Evolutionary conservation across 2,888 invertebrate species (phyloP).

Genomic region (Tanaodytes sp.): DNA sequence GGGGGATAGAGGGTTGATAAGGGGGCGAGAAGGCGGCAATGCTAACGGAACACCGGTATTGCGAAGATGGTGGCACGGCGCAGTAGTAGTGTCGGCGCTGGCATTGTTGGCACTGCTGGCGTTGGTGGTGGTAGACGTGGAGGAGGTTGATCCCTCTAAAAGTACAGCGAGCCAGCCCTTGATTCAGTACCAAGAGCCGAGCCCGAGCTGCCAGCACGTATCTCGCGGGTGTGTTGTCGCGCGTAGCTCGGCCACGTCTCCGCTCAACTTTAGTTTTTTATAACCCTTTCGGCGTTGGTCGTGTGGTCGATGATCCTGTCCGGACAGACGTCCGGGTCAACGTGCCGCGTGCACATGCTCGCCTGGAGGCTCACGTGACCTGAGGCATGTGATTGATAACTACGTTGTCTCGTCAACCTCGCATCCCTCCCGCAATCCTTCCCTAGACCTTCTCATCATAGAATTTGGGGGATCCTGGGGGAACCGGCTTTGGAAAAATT

Average conservation of each 20-base stretch:
- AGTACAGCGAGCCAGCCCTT: conserved; percentile 41
- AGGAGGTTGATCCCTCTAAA: conserved; percentile 47
- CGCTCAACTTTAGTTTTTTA: no score
- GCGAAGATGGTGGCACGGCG: conserved; percentile 38
- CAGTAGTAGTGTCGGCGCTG: conserved; percentile 46
- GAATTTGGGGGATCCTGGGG: no score
- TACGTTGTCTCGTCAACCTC: no score
- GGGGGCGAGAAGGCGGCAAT: conserved; percentile 42
- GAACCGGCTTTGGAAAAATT: no score
- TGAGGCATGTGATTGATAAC: neutral
- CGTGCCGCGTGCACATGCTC: neutral
- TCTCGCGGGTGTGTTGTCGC: conserved; percentile 26
- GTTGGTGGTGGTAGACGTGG: conserved; percentile 47
- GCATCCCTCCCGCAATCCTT: no score
- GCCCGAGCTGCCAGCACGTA: conserved; percentile 48
- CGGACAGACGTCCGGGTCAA: neutral
- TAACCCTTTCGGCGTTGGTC: conserved; percentile 26
- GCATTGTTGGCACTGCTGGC: conserved; percentile 52
- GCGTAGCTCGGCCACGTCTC: conserved; percentile 32
- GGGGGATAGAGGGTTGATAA: conserved; percentile 29
- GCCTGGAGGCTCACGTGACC: conserved; percentile 1
- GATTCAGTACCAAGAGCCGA: conserved; percentile 48
- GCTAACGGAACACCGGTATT: conserved; percentile 30
- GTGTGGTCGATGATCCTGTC: conserved; percentile 14
- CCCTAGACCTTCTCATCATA: no score